Evolutionary conservation across 2,888 invertebrate species (phyloP), one percentile per base, ranked within the genome.

Genomic region (Troides helena): DNA sequence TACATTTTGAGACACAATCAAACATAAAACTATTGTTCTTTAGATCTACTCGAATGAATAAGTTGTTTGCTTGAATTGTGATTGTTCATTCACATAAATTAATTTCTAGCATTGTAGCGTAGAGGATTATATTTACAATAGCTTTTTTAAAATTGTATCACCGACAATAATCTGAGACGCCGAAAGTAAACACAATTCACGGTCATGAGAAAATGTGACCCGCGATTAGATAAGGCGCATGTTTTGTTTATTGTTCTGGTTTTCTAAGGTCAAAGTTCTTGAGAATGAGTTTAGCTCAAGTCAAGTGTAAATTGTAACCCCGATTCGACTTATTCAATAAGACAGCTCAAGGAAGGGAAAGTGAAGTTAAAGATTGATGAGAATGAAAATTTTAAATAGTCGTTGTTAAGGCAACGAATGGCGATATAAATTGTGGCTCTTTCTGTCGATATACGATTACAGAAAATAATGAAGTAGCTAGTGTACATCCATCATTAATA

Each of bases 131-230:
- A n/a, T 1, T 14, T 14, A 67, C 36, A 67, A 67, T 67, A 56
- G 60, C 36, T n/a, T 21, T 58, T 39, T 63, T 58, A 57, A 53
- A 59, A 65, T 61, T 61, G 63, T 70, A 66, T 56, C 59, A 59
- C 25, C 12, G n/a, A 46, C 50, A 60, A 65, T 56, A 65, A 60
- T 63, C 36, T 60, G 14, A 30, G 62, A 74, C 71, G 75, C 64
- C 63, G 67, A 78, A 65, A 65, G 71, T 68, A 62, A 57, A 12
- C 39, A 25, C 8, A 14, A 73, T 81, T 81, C 81, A 81, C 76
- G 85, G 85, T 73, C 87, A 79, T 84, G 85, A 77, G 85, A 85
- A 82, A 71, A 73, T 64, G 62, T 65, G 50, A 61, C 59, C 62
- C 59, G 59, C 58, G 68, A 68, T 68, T 68, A 67, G 65, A 68